Percentiles rank a stretch among this genome's conserved stretches.
Conservation (phyloP, 2,888 invertebrate genomes). For the Tiliacea aurago region DNA sequence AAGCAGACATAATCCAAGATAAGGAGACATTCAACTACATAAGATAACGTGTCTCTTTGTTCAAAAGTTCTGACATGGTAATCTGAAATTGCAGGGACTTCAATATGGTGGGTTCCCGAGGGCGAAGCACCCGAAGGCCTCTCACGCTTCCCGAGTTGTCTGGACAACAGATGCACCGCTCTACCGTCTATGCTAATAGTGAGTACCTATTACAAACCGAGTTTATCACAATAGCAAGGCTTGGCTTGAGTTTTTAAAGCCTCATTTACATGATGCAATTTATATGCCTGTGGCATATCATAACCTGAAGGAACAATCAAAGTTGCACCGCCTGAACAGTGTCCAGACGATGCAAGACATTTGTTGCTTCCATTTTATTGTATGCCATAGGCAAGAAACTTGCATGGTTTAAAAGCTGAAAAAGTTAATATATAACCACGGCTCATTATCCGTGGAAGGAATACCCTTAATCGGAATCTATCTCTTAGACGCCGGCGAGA, state of each 20-base stretch:
- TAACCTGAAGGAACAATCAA: no score
- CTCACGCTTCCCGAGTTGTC: constrained; percentile 84
- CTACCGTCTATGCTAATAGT: constrained; percentile 86
- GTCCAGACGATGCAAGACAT: no score
- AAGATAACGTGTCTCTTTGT: not conserved
- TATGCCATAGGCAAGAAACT: no score
- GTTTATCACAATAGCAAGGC: not conserved
- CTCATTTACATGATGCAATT: no score
- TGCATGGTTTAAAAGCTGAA: no score
- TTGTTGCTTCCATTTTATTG: no score
- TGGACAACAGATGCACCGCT: constrained; percentile 81
- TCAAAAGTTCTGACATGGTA: not conserved
- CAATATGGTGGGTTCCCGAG: constrained; percentile 72
- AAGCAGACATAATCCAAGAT: not conserved
- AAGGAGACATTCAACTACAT: not conserved
- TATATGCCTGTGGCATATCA: no score
- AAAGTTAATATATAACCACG: no score
- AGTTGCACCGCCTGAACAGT: no score
- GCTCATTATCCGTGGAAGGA: not conserved
- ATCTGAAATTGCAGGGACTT: constrained; percentile 75
- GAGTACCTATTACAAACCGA: constrained; percentile 60
- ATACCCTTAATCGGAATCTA: not conserved
- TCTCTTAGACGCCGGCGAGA: not conserved
- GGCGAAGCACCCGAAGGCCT: constrained; percentile 79
- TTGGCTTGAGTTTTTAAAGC: no score